phyloP scores from a whole-genome alignment of 2,797 vertebrate species.

The Anguilla megastoma region DNA sequence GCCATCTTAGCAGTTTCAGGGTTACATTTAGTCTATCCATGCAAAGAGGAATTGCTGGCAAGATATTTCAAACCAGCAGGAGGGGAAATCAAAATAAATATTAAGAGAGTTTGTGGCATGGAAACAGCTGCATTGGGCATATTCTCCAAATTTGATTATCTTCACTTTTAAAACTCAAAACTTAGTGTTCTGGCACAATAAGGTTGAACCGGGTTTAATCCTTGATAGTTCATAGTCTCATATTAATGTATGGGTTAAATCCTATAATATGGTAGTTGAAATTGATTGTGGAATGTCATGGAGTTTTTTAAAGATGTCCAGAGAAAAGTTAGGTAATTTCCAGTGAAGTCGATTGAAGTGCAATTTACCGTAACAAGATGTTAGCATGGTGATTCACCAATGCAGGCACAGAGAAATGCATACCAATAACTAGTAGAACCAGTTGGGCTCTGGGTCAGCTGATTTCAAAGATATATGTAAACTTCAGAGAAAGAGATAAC shows the following conservation, averaged over 20 bases:
- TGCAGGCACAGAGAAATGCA: neutral
- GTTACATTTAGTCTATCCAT: slow-evolving; percentile 17
- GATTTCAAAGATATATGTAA: slow-evolving; percentile 6
- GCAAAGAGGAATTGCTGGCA: slow-evolving; percentile 25
- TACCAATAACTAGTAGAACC: neutral
- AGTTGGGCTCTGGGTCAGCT: slow-evolving; percentile 8
- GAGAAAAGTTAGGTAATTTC: slow-evolving; percentile 6
- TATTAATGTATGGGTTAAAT: neutral
- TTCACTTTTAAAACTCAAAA: neutral
- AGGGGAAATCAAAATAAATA: neutral
- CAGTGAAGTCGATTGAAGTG: neutral
- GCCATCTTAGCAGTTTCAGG: slow-evolving; percentile 34
- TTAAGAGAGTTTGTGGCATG: neutral
- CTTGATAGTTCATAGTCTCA: neutral
- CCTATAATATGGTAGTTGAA: neutral
- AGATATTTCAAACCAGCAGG: neutral
- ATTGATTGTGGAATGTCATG: slow-evolving; percentile 16
- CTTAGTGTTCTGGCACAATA: slow-evolving; percentile 5
- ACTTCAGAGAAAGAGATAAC: slow-evolving; percentile 11
- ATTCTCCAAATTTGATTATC: slow-evolving; percentile 4
- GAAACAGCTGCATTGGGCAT: neutral
- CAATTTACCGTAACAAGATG: neutral
- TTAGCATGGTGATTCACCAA: slow-evolving; percentile 7
- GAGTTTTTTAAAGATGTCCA: slow-evolving; percentile 17
- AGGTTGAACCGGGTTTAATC: neutral